These are phyloP conservation scores for Corythornis cristatus DNA, from an alignment of 2,113 vertebrate genomes.

Conservation along the genomic window DNA sequence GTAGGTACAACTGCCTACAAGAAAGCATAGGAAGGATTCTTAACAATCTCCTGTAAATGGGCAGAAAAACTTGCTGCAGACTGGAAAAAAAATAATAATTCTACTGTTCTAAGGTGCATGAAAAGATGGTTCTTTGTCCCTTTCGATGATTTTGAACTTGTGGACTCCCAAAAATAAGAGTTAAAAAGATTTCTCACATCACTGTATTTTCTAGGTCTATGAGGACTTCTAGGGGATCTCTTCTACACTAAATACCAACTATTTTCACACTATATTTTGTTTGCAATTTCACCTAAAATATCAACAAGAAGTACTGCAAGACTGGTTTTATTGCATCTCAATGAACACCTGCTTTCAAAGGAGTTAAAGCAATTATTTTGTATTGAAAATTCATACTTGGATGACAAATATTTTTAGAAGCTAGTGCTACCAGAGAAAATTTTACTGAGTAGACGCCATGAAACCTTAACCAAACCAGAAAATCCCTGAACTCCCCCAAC, in stretches of 20 bases:
- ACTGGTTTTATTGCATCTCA: not conserved
- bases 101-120: not conserved
- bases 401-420: not conserved
- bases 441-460: not conserved
- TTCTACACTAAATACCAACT: not conserved
- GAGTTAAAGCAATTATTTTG: not conserved
- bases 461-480: not conserved
- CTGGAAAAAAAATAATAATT: not conserved
- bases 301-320: not conserved
- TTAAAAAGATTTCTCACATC: not conserved
- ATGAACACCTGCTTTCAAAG: not conserved
- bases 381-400: not conserved
- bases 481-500: not conserved
- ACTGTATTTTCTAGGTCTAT: not conserved
- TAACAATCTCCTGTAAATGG: not conserved
- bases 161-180: not conserved
- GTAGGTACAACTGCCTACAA: not conserved
- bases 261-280: not conserved
- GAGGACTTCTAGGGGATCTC: not conserved
- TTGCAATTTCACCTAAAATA: not conserved
- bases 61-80: not conserved
- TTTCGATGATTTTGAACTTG: not conserved
- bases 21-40: not conserved
- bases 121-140: not conserved
- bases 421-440: not conserved